These are phyloP conservation scores for Ibycter americanus DNA, from an alignment of 2,797 vertebrate genomes.

Conservation along the genomic window DNA sequence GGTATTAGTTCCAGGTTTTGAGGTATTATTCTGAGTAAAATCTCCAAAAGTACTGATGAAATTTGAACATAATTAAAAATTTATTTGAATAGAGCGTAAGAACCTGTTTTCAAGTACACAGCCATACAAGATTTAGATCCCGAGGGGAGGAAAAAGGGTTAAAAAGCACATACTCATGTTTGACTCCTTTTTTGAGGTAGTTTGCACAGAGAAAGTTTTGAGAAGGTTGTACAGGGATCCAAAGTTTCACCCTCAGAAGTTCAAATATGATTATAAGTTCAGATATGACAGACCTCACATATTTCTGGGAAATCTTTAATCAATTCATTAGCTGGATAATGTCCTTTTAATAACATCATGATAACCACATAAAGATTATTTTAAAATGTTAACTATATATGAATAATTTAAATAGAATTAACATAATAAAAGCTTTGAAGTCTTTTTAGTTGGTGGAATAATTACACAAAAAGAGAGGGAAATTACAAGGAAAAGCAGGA, in stretches of 20 bases:
- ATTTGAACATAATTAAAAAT: background rate
- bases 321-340: background rate
- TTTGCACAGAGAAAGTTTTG: background rate
- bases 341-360: background rate
- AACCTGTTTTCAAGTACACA: background rate
- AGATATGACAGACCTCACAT: background rate
- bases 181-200: background rate
- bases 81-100: background rate
- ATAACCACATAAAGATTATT: background rate
- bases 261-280: background rate
- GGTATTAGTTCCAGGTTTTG: background rate
- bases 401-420: background rate
- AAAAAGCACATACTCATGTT: background rate
- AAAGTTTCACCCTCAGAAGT: background rate
- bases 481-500: background rate
- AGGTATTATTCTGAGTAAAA: background rate
- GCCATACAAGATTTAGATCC: background rate
- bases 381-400: conserved; percentile 16
- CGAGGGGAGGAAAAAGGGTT: background rate
- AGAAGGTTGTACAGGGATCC: background rate
- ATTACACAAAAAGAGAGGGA: background rate
- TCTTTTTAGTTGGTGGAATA: background rate
- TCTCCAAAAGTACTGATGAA: background rate
- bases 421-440: background rate
- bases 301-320: background rate